Percentiles rank a stretch among this genome's conserved stretches.
Conservation (phyloP, 2,797 vertebrate species). For the Kryptopterus vitreolus region DNA sequence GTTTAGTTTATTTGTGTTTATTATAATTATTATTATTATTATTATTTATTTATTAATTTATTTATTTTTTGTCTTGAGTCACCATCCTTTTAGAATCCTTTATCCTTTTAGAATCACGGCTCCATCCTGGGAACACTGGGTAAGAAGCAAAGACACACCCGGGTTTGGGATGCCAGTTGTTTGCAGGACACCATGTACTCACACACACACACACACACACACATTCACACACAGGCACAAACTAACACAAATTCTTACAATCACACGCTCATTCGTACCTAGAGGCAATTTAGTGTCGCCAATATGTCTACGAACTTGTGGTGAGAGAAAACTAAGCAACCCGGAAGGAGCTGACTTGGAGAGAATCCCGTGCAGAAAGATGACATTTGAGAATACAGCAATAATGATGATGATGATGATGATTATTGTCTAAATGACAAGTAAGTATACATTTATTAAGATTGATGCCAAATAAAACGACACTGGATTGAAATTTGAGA, state of each 20-base stretch:
- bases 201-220: background rate
- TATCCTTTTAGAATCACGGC: background rate
- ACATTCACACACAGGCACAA: background rate
- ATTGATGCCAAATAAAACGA: background rate
- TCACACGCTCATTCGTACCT: background rate
- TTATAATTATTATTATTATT: too few species aligned
- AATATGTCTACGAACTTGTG: background rate
- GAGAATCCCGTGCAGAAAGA: background rate
- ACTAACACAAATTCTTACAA: background rate
- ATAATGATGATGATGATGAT: background rate
- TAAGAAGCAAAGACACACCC: constrained; percentile 3
- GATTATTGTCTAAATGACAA: too few species aligned
- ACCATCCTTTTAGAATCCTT: too few species aligned
- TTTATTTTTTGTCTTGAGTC: too few species aligned
- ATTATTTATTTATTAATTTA: background rate
- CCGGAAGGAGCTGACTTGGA: background rate
- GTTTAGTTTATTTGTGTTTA: too few species aligned
- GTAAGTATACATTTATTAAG: too few species aligned
- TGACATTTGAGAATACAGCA: background rate
- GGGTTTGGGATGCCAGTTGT: constrained; percentile 2
- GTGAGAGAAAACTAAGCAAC: background rate
- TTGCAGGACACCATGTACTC: background rate
- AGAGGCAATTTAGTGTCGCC: background rate
- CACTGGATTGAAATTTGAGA: background rate
- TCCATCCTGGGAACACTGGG: background rate